A percentile compares a stretch with the other conserved stretches of the same genome.
Evolutionary conservation across 2,797 vertebrate species (phyloP).

Genomic region (Gila robusta): DNA sequence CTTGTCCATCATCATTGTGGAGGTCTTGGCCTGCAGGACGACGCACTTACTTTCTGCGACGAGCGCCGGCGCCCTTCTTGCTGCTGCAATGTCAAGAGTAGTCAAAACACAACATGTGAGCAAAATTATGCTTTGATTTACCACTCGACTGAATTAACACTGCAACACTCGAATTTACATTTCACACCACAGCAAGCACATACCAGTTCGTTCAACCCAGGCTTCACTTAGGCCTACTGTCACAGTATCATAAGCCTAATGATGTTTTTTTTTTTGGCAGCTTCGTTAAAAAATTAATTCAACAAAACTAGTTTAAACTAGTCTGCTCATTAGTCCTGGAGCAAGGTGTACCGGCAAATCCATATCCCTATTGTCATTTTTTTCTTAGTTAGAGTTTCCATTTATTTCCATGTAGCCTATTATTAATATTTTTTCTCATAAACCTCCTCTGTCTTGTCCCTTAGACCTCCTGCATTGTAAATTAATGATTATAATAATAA

Average conservation of each 20-base stretch:
- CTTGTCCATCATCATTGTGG: constrained; percentile 70
- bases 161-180: too few species aligned
- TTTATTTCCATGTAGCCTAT: background rate
- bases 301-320: background rate
- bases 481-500: background rate
- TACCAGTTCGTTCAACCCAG: background rate
- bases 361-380: background rate
- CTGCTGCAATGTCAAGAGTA: constrained; percentile 83
- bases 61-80: constrained; percentile 93
- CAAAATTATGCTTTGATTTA: constrained; percentile 10
- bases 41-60: constrained; percentile 92
- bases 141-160: background rate
- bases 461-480: background rate
- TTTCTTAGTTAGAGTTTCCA: background rate
- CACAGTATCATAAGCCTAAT: background rate
- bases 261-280: background rate
- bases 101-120: constrained; percentile 55
- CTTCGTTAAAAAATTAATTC: background rate
- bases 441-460: too few species aligned
- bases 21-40: constrained; percentile 29
- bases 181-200: background rate
- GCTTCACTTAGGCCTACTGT: background rate
- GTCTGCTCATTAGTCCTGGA: background rate
- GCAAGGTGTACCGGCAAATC: background rate
- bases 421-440: background rate